Evolutionary conservation across 1,140 invertebrate genomes (phyloP).

Genomic region (Hypsibius dujardini): DNA sequence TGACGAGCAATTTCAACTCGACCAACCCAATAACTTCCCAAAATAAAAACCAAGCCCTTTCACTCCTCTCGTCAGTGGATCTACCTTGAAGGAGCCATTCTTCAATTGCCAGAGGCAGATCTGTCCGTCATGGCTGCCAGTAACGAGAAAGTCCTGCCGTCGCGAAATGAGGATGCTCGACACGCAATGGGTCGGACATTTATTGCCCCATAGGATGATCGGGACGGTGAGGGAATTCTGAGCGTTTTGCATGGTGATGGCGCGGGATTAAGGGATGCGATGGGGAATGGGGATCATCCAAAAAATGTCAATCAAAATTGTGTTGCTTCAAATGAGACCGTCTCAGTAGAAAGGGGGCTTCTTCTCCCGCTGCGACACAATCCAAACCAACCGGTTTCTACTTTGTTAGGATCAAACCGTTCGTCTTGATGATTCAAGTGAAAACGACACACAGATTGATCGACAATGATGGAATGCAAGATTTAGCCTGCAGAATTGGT

Average conservation of each 20-base stretch:
- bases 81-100: conserved; percentile 39
- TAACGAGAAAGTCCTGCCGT: conserved; percentile 78
- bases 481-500: too few species aligned
- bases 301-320: conserved; percentile 1
- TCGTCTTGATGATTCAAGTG: too few species aligned
- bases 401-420: too few species aligned
- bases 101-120: conserved; percentile 85
- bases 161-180: conserved; percentile 75
- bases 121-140: conserved; percentile 92
- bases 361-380: too few species aligned
- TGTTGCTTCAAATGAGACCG: too few species aligned
- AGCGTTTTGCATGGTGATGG: conserved; percentile 21
- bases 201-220: conserved; percentile 85
- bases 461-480: too few species aligned
- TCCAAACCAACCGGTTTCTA: too few species aligned
- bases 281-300: background rate
- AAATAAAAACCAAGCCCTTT: background rate
- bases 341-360: too few species aligned
- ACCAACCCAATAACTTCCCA: too few species aligned
- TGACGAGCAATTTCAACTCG: too few species aligned
- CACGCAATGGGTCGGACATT: conserved; percentile 86
- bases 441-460: too few species aligned
- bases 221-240: conserved; percentile 71
- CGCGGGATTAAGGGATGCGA: too few species aligned
- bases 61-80: conserved; percentile 13